Percentiles rank a stretch among this genome's conserved stretches.
phyloP scores from a whole-genome alignment of 2,797 vertebrate genomes.

The Hydrophis major region DNA sequence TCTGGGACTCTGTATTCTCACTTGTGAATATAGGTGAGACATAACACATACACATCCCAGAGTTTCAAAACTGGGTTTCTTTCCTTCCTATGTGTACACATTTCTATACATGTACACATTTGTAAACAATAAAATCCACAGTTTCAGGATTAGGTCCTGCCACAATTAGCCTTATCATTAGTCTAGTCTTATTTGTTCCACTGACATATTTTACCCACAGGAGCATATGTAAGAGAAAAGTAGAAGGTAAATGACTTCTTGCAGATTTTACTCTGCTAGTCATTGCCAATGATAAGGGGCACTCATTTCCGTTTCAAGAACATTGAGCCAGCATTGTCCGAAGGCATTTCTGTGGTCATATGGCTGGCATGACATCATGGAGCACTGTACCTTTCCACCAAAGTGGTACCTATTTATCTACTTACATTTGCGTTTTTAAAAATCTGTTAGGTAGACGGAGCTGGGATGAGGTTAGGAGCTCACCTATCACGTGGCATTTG shows the following conservation, averaged over 20 bases:
- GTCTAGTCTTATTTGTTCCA: not conserved
- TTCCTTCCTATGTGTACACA: not conserved
- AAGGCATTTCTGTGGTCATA: not conserved
- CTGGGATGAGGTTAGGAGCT: too few species aligned
- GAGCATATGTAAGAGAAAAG: not conserved
- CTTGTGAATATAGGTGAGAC: too few species aligned
- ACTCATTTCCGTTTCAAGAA: not conserved
- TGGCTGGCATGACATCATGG: not conserved
- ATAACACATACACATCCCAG: not conserved
- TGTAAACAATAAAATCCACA: not conserved
- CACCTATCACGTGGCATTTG: too few species aligned
- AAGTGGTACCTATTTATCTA: too few species aligned
- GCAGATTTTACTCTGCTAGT: not conserved
- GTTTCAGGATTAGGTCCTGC: not conserved
- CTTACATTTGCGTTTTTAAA: too few species aligned
- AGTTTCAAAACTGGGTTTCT: not conserved
- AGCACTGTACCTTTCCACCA: too few species aligned
- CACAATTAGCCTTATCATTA: not conserved
- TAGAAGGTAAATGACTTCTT: not conserved
- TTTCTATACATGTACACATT: not conserved
- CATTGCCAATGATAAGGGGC: not conserved
- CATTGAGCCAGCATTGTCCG: not conserved
- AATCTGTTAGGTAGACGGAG: too few species aligned
- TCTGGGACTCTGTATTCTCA: too few species aligned
- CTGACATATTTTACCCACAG: not conserved